Percentiles rank a stretch among this genome's conserved stretches.
Evolutionary conservation across 1,140 invertebrate species (phyloP).

Genomic region (Euwallacea similis): DNA sequence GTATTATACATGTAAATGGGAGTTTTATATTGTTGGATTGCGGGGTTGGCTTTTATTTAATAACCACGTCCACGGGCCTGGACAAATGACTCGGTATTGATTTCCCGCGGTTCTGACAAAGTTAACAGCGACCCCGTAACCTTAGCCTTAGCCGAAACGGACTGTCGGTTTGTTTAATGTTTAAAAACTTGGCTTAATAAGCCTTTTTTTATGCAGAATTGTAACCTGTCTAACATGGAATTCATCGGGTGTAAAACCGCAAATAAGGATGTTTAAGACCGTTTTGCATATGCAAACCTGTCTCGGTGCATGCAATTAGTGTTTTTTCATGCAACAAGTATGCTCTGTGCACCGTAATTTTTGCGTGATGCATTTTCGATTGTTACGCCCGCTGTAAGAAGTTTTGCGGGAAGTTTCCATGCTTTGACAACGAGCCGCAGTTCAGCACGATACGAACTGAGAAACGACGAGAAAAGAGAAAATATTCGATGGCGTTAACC

Average conservation of each 20-base stretch:
- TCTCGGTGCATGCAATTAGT: not conserved
- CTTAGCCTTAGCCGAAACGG: too few species aligned
- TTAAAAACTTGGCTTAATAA: too few species aligned
- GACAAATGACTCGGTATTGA: conserved; percentile 22
- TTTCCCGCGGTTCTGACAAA: not conserved
- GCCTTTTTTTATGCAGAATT: not conserved
- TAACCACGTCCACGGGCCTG: conserved; percentile 35
- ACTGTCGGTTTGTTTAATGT: too few species aligned
- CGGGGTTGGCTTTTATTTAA: conserved; percentile 47
- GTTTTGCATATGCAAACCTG: conserved; percentile 15
- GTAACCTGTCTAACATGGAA: conserved; percentile 5
- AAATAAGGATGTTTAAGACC: conserved; percentile 22
- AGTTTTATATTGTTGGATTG: conserved; percentile 48
- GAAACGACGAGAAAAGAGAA: too few species aligned
- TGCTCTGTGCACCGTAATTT: too few species aligned
- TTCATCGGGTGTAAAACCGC: conserved; percentile 22
- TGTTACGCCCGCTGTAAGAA: too few species aligned
- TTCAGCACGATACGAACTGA: too few species aligned
- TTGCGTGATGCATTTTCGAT: too few species aligned
- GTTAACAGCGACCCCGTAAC: too few species aligned
- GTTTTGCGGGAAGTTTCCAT: too few species aligned
- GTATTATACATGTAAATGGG: conserved; percentile 49
- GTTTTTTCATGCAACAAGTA: not conserved
- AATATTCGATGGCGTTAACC: too few species aligned
- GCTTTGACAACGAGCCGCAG: too few species aligned